Percentiles rank a stretch among this genome's conserved stretches.
These are phyloP conservation scores for Melinaea menophilus DNA, from an alignment of 2,888 invertebrate genomes.

Conservation along the genomic window DNA sequence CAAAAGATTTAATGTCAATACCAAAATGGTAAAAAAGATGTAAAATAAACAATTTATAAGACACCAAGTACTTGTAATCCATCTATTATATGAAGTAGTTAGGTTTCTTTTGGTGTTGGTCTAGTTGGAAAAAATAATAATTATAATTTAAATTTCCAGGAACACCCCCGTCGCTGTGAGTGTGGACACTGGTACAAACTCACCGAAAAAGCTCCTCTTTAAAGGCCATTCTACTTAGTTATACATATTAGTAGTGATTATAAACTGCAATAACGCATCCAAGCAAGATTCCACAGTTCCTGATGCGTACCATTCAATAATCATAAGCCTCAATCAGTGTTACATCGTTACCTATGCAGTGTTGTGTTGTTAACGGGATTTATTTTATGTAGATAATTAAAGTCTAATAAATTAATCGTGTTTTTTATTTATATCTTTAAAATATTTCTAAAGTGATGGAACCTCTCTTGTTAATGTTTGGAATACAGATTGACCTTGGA, in stretches of 20 bases:
- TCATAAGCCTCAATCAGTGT: slow-evolving; percentile 65
- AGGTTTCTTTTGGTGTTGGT: no score
- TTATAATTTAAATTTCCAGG: slow-evolving; percentile 67
- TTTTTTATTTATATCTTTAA: no score
- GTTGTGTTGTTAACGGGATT: slow-evolving; percentile 37
- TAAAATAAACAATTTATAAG: no score
- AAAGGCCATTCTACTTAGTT: slow-evolving; percentile 68
- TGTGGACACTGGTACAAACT: slow-evolving; percentile 99
- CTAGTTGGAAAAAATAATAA: not conserved
- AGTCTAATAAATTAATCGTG: slow-evolving; percentile 24
- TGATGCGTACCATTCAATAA: slow-evolving; percentile 53
- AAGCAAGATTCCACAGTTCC: slow-evolving; percentile 42
- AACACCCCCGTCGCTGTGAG: slow-evolving; percentile 92
- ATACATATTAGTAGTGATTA: slow-evolving; percentile 57
- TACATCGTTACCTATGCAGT: slow-evolving; percentile 46
- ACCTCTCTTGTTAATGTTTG: no score
- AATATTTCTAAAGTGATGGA: no score
- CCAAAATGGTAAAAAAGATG: no score
- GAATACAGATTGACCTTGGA: no score
- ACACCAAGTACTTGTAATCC: no score
- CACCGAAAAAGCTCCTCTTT: slow-evolving; percentile 85
- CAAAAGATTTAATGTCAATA: no score
- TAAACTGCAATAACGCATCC: slow-evolving; percentile 57
- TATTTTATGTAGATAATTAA: slow-evolving; percentile 41
- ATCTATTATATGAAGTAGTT: not conserved